Conservation (phyloP, 2,113 vertebrate species). For the Corythaixoides concolor region DNA sequence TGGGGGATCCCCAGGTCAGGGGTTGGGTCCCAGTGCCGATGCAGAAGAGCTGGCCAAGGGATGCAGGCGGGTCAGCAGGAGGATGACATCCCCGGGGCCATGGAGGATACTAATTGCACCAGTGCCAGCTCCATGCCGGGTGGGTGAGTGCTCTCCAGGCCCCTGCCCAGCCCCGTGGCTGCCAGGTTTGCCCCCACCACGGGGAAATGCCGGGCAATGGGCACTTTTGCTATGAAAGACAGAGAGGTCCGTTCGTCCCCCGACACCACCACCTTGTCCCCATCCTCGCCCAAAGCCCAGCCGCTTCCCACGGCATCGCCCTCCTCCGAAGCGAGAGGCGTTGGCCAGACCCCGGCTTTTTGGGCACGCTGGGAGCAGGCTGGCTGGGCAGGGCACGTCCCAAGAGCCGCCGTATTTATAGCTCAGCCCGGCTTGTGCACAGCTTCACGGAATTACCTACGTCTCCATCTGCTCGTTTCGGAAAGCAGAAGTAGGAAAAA, state of each 20-base stretch:
- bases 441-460: not conserved
- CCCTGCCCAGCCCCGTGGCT: not conserved
- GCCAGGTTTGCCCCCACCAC: no score
- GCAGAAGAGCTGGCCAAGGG: not conserved
- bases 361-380: not conserved
- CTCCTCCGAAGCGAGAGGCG: fast-evolving
- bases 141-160: fast-evolving
- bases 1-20: no score
- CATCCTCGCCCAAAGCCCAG: not conserved
- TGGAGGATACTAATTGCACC: not conserved
- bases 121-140: fast-evolving
- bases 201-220: not conserved
- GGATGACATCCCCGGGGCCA: not conserved
- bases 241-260: not conserved
- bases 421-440: not conserved
- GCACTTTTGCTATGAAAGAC: not conserved
- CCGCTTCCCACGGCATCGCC: fast-evolving
- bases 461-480: not conserved
- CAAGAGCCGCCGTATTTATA: not conserved
- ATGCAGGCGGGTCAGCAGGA: not conserved
- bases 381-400: not conserved
- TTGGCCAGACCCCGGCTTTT: not conserved
- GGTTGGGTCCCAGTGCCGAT: fast-evolving
- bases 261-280: not conserved
- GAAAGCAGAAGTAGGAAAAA: not conserved